Evolutionary conservation across 2,797 vertebrate species (phyloP), one percentile per base, ranked within the genome.

Genomic region (Neoniphon sammara): DNA sequence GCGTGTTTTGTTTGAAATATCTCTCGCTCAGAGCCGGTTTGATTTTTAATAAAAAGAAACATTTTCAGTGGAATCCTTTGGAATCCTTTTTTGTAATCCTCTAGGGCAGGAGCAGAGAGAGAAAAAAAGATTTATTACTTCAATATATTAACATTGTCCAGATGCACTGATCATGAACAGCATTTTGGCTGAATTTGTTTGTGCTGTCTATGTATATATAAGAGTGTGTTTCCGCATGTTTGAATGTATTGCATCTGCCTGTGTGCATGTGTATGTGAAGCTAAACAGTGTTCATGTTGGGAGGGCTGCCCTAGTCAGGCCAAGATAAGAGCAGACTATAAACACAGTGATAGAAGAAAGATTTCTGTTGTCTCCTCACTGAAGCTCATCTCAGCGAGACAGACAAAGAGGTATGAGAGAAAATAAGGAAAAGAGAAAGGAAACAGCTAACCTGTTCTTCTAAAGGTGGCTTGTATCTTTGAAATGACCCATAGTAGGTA

Each of bases 11-110:
- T 90, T 89, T 84, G 75, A 87, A 88, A 90, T 81, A 66, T 83
- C 72, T 87, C 74, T 80, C 64, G 66, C 82, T 86, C 78, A 21
- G 65, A 59, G 56, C 20, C 52, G 52, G 70, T 83, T 88, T 77
- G 80, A 87, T 91, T 87, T 88, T 85, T 90, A 89, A 88, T 83
- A 88, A 90, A 88, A 84, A 75, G 49, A 84, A 87, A 85, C 75
- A 88, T 87, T 87, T 89, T 80, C 66, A 52, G n/a, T 42, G n/a
- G 76, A 83, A 79, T 90, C 73, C 82, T 75, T 75, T 77, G 73
- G 82, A 89, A 85, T 91, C 65, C 57, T 58, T 87, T 75, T 83
- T 70, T 75, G 56, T 85, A 85, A 77, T 88, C 80, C 85, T 77
- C 77, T 47, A n/a, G 73, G 82, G 80, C 50, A 63, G 75, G 71